Conservation (phyloP, 1,140 invertebrate genomes). For the Pogonus chalceus region DNA sequence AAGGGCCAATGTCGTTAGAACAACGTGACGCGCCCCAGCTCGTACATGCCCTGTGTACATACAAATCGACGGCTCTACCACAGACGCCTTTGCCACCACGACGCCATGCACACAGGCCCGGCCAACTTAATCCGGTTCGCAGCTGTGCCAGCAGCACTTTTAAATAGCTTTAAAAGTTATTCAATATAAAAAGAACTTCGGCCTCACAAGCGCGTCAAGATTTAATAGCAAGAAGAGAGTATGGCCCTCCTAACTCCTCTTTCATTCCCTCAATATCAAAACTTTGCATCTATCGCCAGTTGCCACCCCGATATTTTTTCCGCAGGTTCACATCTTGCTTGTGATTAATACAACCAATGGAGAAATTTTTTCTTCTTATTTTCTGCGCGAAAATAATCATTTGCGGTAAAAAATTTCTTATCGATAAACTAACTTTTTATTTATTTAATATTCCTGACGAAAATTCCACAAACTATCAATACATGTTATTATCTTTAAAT, state of each 20-base stretch:
- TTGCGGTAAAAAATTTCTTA: too few species aligned
- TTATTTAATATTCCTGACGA: too few species aligned
- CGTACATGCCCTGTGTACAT: too few species aligned
- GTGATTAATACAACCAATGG: too few species aligned
- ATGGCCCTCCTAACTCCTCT: not conserved
- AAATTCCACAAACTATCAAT: too few species aligned
- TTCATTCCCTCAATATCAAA: not conserved
- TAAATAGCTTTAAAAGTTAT: slow-evolving; percentile 8
- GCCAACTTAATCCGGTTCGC: slow-evolving; percentile 1
- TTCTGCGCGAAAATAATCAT: too few species aligned
- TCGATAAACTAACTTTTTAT: too few species aligned
- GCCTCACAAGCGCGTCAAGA: slow-evolving; percentile 6
- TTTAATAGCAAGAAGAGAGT: slow-evolving; percentile 1
- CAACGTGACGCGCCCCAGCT: not conserved
- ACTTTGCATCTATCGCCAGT: not conserved
- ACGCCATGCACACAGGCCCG: too few species aligned
- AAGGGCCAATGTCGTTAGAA: not conserved
- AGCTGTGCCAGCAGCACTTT: slow-evolving; percentile 5
- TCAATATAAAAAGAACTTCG: slow-evolving; percentile 6
- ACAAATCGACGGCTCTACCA: not conserved
- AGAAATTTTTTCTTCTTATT: too few species aligned
- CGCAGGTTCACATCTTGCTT: not conserved
- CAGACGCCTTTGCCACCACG: not conserved
- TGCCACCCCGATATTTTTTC: not conserved
- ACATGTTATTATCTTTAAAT: too few species aligned